Conservation (phyloP, 2,888 invertebrate species). For the Netelia inedita region DNA sequence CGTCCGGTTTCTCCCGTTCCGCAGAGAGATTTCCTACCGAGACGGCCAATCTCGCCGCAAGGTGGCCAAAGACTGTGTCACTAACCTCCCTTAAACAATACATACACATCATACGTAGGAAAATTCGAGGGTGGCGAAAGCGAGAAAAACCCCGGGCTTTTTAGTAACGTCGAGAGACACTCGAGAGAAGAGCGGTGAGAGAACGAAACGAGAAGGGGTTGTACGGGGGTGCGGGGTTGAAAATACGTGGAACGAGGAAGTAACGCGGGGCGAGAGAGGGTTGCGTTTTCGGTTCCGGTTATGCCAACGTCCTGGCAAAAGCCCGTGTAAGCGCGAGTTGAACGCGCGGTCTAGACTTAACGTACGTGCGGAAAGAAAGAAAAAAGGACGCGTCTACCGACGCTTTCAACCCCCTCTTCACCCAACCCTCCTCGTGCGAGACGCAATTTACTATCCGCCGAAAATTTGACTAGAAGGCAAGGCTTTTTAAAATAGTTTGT, state of each 20-base stretch:
- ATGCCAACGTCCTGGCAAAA: conserved; percentile 52
- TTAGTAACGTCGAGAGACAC: conserved; percentile 22
- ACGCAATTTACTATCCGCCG: conserved; percentile 70
- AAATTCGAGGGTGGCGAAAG: not conserved
- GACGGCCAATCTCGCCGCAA: not conserved
- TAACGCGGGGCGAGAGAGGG: conserved; percentile 45
- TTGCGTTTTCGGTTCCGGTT: conserved; percentile 33
- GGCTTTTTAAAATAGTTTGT: conserved; percentile 79
- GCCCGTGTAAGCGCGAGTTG: conserved; percentile 14
- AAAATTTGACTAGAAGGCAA: conserved; percentile 82
- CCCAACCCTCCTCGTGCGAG: not conserved
- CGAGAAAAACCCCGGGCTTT: conserved; percentile 20
- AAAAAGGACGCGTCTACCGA: conserved; percentile 46
- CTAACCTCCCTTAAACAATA: not conserved
- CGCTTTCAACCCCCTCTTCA: conserved; percentile 56
- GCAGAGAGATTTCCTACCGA: not conserved
- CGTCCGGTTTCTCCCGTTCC: conserved; percentile 1
- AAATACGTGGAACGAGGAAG: conserved; percentile 11
- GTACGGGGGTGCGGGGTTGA: conserved; percentile 29
- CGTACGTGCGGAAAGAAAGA: not conserved
- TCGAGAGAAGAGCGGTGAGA: conserved; percentile 17
- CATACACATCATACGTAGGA: not conserved
- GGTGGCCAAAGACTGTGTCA: not conserved
- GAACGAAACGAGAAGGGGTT: conserved; percentile 6
- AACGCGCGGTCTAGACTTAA: not conserved